phyloP scores from a whole-genome alignment of 2,113 vertebrate species.

The Dipodomys stephensi region DNA sequence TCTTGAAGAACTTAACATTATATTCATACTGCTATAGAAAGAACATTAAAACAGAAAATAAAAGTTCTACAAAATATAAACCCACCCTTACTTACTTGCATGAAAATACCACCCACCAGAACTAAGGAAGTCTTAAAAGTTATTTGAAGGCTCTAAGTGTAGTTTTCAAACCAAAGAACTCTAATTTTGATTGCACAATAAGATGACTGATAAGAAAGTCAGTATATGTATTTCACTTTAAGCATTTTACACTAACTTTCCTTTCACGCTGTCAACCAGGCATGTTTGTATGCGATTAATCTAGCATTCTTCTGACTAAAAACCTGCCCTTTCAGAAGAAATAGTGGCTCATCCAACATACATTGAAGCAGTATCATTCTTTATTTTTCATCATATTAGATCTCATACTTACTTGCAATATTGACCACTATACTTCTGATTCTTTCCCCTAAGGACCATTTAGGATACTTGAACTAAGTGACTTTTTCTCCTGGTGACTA shows the following conservation, averaged over 20 bases:
- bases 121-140: conserved; percentile 83
- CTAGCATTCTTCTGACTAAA: background rate
- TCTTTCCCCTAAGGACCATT: background rate
- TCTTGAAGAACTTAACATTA: conserved; percentile 84
- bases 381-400: background rate
- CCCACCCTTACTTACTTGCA: conserved; percentile 87
- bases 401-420: background rate
- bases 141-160: conserved; percentile 83
- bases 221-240: conserved; percentile 62
- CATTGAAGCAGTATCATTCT: conserved; percentile 4
- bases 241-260: conserved; percentile 6
- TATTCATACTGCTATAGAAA: conserved; percentile 88
- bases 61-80: conserved; percentile 88
- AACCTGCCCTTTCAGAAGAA: conserved; percentile 48
- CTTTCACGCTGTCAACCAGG: conserved; percentile 34
- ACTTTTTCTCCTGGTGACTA: background rate
- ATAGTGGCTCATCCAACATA: conserved; percentile 24
- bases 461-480: background rate
- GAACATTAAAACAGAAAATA: conserved; percentile 87
- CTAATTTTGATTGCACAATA: conserved; percentile 73
- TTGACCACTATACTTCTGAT: background rate
- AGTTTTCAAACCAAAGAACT: conserved; percentile 76
- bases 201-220: conserved; percentile 73
- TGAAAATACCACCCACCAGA: conserved; percentile 87
- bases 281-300: conserved; percentile 58